phyloP scores from a whole-genome alignment of 2,888 invertebrate species.

The Drosophila fulvimacula region DNA sequence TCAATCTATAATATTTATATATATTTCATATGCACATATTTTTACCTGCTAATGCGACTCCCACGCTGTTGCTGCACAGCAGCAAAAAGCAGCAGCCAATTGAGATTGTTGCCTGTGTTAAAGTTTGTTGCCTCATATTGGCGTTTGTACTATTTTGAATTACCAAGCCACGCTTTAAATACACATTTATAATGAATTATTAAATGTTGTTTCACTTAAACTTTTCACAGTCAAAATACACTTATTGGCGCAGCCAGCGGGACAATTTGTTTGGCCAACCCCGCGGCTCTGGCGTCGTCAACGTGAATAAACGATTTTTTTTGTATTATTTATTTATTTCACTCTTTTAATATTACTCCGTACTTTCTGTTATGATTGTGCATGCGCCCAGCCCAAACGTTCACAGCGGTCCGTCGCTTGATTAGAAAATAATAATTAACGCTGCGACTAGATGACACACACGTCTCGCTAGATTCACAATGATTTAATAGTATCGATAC shows the following conservation, averaged over 20 bases:
- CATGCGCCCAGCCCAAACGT: slow-evolving; percentile 33
- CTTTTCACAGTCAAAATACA: slow-evolving; percentile 32
- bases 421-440: slow-evolving; percentile 63
- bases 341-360: slow-evolving; percentile 14
- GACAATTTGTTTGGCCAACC: slow-evolving; percentile 46
- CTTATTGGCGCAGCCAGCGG: slow-evolving; percentile 38
- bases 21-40: not conserved
- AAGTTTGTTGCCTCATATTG: slow-evolving; percentile 55
- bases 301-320: slow-evolving; percentile 21
- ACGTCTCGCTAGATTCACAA: slow-evolving; percentile 51
- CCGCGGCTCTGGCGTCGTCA: slow-evolving; percentile 37
- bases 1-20: not conserved
- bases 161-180: slow-evolving; percentile 34
- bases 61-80: slow-evolving; percentile 69
- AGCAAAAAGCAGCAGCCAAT: slow-evolving; percentile 56
- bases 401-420: slow-evolving; percentile 30
- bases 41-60: slow-evolving; percentile 66
- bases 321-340: slow-evolving; percentile 9
- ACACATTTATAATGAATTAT: slow-evolving; percentile 58
- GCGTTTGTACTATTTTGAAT: slow-evolving; percentile 35
- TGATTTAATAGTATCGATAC: slow-evolving; percentile 34
- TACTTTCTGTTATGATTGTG: not conserved
- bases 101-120: slow-evolving; percentile 31
- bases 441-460: slow-evolving; percentile 65
- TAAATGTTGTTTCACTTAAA: slow-evolving; percentile 22